These are phyloP conservation scores for Phalacrocorax carbo DNA, from an alignment of 2,113 vertebrate genomes.

Conservation along the genomic window DNA sequence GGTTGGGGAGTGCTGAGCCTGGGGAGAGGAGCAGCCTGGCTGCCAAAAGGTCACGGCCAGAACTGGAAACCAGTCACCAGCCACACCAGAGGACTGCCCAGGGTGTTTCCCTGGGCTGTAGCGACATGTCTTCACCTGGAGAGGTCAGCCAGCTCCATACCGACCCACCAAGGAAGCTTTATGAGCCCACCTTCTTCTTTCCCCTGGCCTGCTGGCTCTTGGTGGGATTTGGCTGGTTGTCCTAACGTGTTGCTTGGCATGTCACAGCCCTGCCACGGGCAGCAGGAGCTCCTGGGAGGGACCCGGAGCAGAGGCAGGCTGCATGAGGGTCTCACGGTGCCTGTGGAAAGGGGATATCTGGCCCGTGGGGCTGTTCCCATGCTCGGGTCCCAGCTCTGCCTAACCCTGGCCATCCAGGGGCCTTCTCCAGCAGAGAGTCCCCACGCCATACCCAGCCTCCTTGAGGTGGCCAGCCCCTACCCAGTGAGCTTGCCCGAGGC, in stretches of 20 bases:
- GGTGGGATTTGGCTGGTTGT: neutral
- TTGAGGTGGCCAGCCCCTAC: rapidly evolving
- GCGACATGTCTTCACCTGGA: neutral
- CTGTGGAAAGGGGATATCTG: neutral
- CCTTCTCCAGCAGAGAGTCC: neutral
- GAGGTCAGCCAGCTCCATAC: neutral
- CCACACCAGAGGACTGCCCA: neutral
- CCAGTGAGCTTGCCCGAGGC: neutral
- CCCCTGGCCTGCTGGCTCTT: neutral
- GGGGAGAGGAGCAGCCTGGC: neutral
- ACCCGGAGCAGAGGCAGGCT: neutral
- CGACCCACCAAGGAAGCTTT: neutral
- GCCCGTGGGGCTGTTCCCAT: rapidly evolving
- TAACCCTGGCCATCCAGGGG: rapidly evolving
- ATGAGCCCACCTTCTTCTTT: neutral
- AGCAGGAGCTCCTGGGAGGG: neutral
- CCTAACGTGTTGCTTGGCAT: rapidly evolving
- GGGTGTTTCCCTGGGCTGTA: neutral
- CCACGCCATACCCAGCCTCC: neutral
- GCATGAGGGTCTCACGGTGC: rapidly evolving
- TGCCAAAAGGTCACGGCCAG: neutral
- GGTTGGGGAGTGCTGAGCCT: neutral
- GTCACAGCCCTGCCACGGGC: neutral
- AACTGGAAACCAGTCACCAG: neutral
- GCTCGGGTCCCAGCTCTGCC: neutral